Evolutionary conservation across 2,113 vertebrate genomes (phyloP), one percentile per base, ranked within the genome.

Genomic region (Lophura nycthemera): DNA sequence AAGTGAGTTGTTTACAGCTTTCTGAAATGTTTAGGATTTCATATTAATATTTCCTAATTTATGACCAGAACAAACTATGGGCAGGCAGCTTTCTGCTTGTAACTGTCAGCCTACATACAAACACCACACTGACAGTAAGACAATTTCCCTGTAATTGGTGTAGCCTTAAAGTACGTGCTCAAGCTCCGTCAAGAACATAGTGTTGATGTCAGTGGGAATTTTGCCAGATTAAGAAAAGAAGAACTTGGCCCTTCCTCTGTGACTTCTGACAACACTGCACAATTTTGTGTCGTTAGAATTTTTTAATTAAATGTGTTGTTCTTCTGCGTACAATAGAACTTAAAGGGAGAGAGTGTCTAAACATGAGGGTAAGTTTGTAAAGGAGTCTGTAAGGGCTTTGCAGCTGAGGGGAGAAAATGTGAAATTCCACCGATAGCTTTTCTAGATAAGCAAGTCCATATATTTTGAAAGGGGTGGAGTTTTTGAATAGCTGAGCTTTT

Each of bases 261-360:
- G 74, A 40, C 50, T 84, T 60, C 64, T 88, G 73, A 94, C 75
- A 94, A 30, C 45, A 38, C 47, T 57, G 82, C 48, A 47, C 42
- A 86, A 79, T 84, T 86, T 83, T 57, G 45, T 60, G 27, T 25
- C 59, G 21, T 73, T 91, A 60, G 29, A 56, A 92, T 63, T 89
- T 92, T 94, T 93, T 79, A 86, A 94, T 95, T 76, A 90, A 87
- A 79, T 66, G 13, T 72, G 38, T 24, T 87, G 48, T 83, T 95
- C 34, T 86, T 93, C 25, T 34, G 60, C 48, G 45, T 67, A 75
- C 36, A 70, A 66, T 42, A 69, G 64, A 87, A 52, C 19, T 67
- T 67, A 65, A 64, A 94, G 84, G 52, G 45, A 95, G 42, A 82
- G 32, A 82, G 40, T 43, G 74, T 52, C 48, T 95, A 93, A 91